phyloP scores from a whole-genome alignment of 2,113 vertebrate genomes.

The Terrapene triunguis region DNA sequence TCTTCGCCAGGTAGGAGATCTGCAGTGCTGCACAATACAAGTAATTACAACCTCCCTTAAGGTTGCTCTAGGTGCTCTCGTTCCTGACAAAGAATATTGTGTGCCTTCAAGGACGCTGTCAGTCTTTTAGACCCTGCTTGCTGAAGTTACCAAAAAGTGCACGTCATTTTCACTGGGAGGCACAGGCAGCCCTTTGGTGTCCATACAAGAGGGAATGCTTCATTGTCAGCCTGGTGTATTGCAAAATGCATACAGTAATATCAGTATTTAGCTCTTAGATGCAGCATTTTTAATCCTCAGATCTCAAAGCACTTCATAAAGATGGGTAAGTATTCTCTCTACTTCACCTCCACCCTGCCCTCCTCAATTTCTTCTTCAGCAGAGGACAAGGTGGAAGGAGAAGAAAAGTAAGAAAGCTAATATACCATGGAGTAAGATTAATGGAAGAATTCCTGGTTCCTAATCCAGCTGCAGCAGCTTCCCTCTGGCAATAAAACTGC shows the following conservation, averaged over 20 bases:
- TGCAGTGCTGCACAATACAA: rapidly evolving
- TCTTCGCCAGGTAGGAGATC: neutral
- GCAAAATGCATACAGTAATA: neutral
- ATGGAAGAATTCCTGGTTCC: neutral
- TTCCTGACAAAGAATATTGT: neutral
- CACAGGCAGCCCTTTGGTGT: neutral
- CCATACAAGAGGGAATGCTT: neutral
- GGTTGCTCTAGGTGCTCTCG: neutral
- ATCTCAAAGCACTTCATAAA: neutral
- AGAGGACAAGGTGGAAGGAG: neutral
- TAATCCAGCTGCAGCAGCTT: neutral
- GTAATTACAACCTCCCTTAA: neutral
- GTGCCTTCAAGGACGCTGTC: neutral
- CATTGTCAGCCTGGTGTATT: neutral
- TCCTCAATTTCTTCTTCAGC: neutral
- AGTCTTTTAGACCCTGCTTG: neutral
- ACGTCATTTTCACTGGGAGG: neutral
- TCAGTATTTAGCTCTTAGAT: neutral
- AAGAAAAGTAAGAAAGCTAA: neutral
- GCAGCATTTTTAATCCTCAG: neutral
- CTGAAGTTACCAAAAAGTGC: neutral
- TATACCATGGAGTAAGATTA: neutral
- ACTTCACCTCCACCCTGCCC: neutral
- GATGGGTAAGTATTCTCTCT: neutral
- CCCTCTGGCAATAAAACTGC: neutral